Evolutionary conservation across 1,140 invertebrate species (phyloP), one percentile per base, ranked within the genome.

Genomic region (Zaprionus camerounensis): DNA sequence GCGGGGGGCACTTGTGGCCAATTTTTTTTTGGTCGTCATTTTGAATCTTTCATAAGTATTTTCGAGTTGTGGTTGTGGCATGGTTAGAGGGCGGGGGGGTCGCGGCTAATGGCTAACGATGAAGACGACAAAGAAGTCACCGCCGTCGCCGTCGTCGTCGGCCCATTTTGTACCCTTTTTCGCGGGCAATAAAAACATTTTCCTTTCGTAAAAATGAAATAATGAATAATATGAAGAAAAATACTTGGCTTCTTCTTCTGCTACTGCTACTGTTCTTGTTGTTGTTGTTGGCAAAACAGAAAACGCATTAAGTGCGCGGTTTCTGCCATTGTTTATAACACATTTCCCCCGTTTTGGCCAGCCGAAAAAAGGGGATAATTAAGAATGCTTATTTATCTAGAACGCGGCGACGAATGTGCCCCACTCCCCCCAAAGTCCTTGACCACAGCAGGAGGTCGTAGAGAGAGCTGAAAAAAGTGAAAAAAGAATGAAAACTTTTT

Each of bases 301-400:
- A 91, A 91, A 88, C 85, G 86, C 85, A 88, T 88, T 88, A 88
- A 90, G 85, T 88, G 86, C 85, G 81, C 86, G 85, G 85, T 88
- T 88, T 88, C 59, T 65, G 26, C 81, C 86, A 88, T 88, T 88
- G 85, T 88, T 88, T 88, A 88, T 88, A 88, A 90, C 76, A 74
- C 75, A 84, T 76, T 51, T 65, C 65, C 63, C 71, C 31, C n/a
- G 24, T 64, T 68, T 44, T 69, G 51, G 41, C 76, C 77, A 62
- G 65, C 55, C 78, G 17, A 22, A 73, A 86, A 68, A 86, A 65
- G 53, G 84, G 87, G 87, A 91, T 91, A 91, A 91, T 91, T 91
- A 91, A 91, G 87, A 83, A 91, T 91, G 87, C 87, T 91, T 91
- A 91, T 91, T 91, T 91, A 91, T 91, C 87, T 91, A 91, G 87